Evolutionary conservation across 2,797 vertebrate species (phyloP).

Genomic region (Neoniphon sammara): DNA sequence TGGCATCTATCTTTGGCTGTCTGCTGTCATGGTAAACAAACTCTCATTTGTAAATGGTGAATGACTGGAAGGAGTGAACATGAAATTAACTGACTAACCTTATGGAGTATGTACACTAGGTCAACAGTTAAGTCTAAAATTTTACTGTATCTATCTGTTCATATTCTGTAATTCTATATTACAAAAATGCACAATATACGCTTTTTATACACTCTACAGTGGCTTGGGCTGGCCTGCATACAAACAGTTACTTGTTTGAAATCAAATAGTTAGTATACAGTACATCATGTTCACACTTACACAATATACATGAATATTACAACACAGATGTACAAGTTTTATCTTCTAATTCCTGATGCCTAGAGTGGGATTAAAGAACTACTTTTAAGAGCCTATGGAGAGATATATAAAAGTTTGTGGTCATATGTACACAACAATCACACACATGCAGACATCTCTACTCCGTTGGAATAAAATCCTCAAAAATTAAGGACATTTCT

Average conservation of each 20-base stretch:
- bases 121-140: not conserved
- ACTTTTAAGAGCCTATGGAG: slow-evolving; percentile 7
- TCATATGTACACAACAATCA: slow-evolving; percentile 2
- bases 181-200: slow-evolving; percentile 37
- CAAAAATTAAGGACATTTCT: slow-evolving; percentile 1
- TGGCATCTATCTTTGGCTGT: slow-evolving; percentile 48
- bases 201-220: slow-evolving; percentile 13
- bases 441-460: not conserved
- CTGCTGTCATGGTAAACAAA: slow-evolving; percentile 65
- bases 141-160: not conserved
- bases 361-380: not conserved
- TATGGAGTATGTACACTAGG: slow-evolving; percentile 19
- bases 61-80: slow-evolving; percentile 71
- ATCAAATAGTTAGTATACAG: not conserved
- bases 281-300: not conserved
- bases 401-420: slow-evolving; percentile 22
- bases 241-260: not conserved
- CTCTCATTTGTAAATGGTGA: slow-evolving; percentile 72
- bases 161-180: slow-evolving; percentile 15
- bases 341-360: not conserved
- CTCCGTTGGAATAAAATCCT: slow-evolving; percentile 15
- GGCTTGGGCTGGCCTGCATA: not conserved
- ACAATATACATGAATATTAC: slow-evolving; percentile 29
- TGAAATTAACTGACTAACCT: not conserved
- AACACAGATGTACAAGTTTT: slow-evolving; percentile 22